Percentiles rank a stretch among this genome's conserved stretches.
phyloP scores from a whole-genome alignment of 2,797 vertebrate species.

The Siniperca undulata region DNA sequence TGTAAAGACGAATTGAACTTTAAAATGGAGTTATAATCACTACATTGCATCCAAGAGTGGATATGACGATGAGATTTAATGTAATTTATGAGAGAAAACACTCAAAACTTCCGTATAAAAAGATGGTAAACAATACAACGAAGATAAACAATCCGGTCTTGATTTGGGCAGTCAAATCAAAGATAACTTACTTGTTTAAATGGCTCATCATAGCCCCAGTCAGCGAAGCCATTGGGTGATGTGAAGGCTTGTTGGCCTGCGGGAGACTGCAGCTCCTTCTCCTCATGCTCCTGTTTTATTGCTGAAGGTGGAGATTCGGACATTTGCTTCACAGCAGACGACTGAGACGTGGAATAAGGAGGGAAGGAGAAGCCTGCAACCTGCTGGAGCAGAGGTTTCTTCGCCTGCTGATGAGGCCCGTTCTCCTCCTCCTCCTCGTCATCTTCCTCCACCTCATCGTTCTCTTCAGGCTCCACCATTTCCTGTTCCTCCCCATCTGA shows the following conservation, averaged over 20 bases:
- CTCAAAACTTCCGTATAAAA: neutral
- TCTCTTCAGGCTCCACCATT: conserved; percentile 80
- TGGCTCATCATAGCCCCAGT: conserved; percentile 90
- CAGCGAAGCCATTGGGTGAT: conserved; percentile 82
- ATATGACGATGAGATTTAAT: neutral
- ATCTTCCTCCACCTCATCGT: conserved; percentile 75
- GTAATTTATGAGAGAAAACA: neutral
- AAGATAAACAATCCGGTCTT: neutral
- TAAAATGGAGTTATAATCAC: neutral
- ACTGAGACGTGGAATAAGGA: conserved; percentile 65
- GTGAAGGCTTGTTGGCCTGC: conserved; percentile 76
- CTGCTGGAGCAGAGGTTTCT: conserved; percentile 78
- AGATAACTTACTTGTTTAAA: conserved; percentile 89
- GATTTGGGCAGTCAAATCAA: neutral
- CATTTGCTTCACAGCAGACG: conserved; percentile 59
- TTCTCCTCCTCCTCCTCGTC: conserved; percentile 84
- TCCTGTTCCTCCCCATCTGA: conserved; percentile 82
- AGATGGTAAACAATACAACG: neutral
- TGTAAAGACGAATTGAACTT: neutral
- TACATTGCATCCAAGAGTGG: neutral
- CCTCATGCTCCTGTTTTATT: conserved; percentile 85
- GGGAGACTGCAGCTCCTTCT: conserved; percentile 83
- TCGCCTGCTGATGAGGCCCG: conserved; percentile 68
- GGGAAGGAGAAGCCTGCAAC: conserved; percentile 70
- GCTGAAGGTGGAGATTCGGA: conserved; percentile 69